A percentile compares a stretch with the other conserved stretches of the same genome.
Evolutionary conservation across 2,113 vertebrate species (phyloP).

Genomic region (Abramis brama): DNA sequence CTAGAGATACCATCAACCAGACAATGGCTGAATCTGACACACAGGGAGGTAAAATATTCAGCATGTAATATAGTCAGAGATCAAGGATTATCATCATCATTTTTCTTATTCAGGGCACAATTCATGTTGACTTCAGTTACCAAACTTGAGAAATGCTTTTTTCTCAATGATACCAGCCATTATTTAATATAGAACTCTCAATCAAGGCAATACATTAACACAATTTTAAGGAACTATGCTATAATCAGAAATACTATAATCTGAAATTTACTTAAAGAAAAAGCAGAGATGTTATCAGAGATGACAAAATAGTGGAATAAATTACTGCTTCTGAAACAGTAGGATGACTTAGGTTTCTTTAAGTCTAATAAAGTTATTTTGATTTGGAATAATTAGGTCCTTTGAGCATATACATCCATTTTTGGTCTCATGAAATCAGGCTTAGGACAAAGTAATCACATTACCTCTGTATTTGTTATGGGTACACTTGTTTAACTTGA

Average conservation of each 20-base stretch:
- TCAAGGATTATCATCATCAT: conserved; percentile 35
- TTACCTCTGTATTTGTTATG: conserved; percentile 46
- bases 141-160: background rate
- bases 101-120: conserved; percentile 30
- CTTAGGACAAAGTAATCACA: conserved; percentile 36
- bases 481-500: conserved; percentile 48
- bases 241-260: background rate
- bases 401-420: background rate
- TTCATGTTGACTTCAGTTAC: conserved; percentile 13
- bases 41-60: conserved; percentile 52
- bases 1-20: conserved; percentile 25
- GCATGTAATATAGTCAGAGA: conserved; percentile 60
- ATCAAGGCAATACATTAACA: background rate
- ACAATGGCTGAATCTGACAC: conserved; percentile 57
- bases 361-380: too few species aligned
- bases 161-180: background rate
- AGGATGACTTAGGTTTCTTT: background rate
- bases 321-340: background rate
- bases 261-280: background rate
- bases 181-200: background rate
- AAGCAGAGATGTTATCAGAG: background rate
- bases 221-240: background rate
- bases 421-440: background rate
- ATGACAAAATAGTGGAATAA: background rate
- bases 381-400: background rate